Percentiles rank a stretch among this genome's conserved stretches.
These are phyloP conservation scores for Drosophila arawakana DNA, from an alignment of 1,140 invertebrate species.

Conservation along the genomic window DNA sequence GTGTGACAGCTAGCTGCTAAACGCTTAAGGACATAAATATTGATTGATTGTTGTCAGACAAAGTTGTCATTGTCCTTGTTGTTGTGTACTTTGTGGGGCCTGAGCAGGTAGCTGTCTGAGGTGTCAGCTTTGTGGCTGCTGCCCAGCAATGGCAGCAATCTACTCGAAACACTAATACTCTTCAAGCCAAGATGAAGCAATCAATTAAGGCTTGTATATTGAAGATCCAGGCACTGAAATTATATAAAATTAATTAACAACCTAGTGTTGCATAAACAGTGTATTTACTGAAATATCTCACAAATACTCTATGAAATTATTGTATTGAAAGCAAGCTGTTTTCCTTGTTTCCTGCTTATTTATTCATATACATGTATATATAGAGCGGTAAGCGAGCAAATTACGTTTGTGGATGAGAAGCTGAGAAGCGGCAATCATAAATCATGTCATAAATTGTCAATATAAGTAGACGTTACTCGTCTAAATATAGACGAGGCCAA, in stretches of 20 bases:
- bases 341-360: conserved; percentile 25
- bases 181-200: neutral
- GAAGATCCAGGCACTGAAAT: neutral
- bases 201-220: neutral
- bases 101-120: conserved; percentile 56
- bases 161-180: conserved; percentile 23
- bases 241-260: neutral
- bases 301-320: conserved; percentile 10
- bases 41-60: conserved; percentile 79
- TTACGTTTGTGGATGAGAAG: conserved; percentile 49
- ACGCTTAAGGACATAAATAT: conserved; percentile 74
- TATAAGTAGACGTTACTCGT: conserved; percentile 23
- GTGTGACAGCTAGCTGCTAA: conserved; percentile 62
- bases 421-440: conserved; percentile 57
- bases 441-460: conserved; percentile 72
- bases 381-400: conserved; percentile 66
- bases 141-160: conserved; percentile 23
- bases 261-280: neutral
- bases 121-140: conserved; percentile 72
- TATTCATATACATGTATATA: conserved; percentile 39
- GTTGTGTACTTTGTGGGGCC: conserved; percentile 18
- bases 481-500: conserved; percentile 15
- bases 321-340: conserved; percentile 19
- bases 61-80: conserved; percentile 37
- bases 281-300: neutral